Conservation (phyloP, 2,113 vertebrate species). For the Poecilia latipinna region DNA sequence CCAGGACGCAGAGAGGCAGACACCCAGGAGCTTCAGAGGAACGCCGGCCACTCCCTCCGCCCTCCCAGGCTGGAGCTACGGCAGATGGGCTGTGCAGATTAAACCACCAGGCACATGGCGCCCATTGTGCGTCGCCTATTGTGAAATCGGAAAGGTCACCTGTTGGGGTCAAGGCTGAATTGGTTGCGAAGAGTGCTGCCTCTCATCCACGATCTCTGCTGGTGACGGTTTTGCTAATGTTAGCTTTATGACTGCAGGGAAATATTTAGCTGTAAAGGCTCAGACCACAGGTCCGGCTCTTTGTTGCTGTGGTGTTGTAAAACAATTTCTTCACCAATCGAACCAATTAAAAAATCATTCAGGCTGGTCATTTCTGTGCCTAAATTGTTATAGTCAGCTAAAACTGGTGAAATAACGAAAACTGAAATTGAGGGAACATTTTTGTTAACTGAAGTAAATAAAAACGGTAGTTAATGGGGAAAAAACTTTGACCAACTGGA, state of each 20-base stretch:
- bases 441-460: too few species aligned
- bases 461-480: too few species aligned
- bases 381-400: too few species aligned
- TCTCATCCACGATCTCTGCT: slow-evolving; percentile 26
- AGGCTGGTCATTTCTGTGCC: background rate
- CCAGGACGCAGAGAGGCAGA: slow-evolving; percentile 85
- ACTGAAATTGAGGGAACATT: too few species aligned
- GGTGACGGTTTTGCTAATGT: slow-evolving; percentile 50
- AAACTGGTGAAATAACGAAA: too few species aligned
- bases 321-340: background rate
- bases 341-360: background rate
- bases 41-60: slow-evolving; percentile 54
- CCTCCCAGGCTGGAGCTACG: slow-evolving; percentile 67
- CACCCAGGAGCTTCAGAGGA: slow-evolving; percentile 68
- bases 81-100: slow-evolving; percentile 92
- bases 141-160: slow-evolving; percentile 85
- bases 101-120: slow-evolving; percentile 83
- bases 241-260: slow-evolving; percentile 31
- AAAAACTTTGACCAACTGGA: too few species aligned
- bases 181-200: slow-evolving; percentile 18
- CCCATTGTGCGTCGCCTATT: slow-evolving; percentile 86
- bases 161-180: slow-evolving; percentile 62
- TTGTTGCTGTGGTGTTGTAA: background rate
- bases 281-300: background rate
- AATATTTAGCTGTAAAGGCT: slow-evolving; percentile 30